Evolutionary conservation across 1,140 invertebrate species (phyloP).

Genomic region (Hylyphantes graminicola): DNA sequence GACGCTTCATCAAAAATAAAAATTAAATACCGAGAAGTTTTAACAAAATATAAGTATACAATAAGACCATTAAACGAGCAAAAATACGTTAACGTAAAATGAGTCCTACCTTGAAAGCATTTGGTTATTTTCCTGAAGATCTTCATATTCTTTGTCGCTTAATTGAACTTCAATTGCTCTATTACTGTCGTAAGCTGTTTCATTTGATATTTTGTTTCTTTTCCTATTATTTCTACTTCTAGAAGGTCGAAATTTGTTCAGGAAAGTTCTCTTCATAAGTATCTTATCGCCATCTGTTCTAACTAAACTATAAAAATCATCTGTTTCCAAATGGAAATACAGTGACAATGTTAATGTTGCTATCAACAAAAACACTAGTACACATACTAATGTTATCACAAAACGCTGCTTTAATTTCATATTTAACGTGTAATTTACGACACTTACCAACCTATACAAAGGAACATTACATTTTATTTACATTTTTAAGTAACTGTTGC

Average conservation of each 20-base stretch:
- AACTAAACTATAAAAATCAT: neutral
- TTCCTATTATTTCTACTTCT: neutral
- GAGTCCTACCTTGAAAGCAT: slow-evolving; percentile 18
- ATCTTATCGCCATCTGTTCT: neutral
- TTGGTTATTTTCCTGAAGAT: neutral
- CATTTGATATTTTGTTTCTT: neutral
- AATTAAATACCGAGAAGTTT: too few species aligned
- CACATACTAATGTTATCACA: neutral
- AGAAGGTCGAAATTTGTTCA: neutral
- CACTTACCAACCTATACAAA: too few species aligned
- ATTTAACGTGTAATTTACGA: neutral
- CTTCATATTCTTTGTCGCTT: slow-evolving; percentile 23
- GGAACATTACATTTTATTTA: too few species aligned
- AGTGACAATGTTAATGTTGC: neutral
- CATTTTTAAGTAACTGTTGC: too few species aligned
- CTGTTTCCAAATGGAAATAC: neutral
- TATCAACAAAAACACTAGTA: neutral
- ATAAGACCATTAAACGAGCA: too few species aligned
- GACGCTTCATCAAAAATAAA: too few species aligned
- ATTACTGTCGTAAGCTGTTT: slow-evolving; percentile 9
- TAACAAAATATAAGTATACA: too few species aligned
- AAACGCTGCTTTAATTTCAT: slow-evolving; percentile 32
- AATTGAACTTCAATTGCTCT: slow-evolving; percentile 18
- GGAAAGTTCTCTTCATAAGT: neutral
- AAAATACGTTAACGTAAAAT: too few species aligned